Evolutionary conservation across 2,888 invertebrate species (phyloP), one percentile per base, ranked within the genome.

Genomic region (Melieria crassipennis): DNA sequence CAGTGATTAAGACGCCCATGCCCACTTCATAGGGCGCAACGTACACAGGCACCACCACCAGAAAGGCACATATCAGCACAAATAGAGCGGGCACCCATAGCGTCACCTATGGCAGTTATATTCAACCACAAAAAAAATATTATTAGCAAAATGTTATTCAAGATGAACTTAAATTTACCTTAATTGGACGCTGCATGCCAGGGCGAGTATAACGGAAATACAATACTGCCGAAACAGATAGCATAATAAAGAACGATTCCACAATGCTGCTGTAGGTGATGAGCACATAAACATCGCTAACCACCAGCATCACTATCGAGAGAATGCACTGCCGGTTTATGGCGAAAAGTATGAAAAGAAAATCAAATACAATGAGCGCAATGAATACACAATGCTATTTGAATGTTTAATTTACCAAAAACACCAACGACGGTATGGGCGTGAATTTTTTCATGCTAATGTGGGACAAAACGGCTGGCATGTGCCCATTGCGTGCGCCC

Each of bases 241-340:
- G 85, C 84, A 94, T 94, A 63, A 96, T 95, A 87, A 97, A 97
- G 85, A 95, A 92, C 43, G 96, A 94, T 87, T 97, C 97, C 58
- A 97, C 96, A 80, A 97, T 95, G 70, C 94, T 95, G 81, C 95
- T 93, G 85, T 97, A 97, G 4, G 96, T 96, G 79, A 97, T 97
- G 67, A 97, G 89, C 45, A 93, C 91, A 80, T 94, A 93, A 66
- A 97, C 91, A 87, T 97, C 93, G 82, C 92, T 92, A 5, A 94
- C 93, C 72, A 92, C 91, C 79, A 97, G 87, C 94, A 96, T 96
- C 68, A 94, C 84, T 73, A 97, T 87, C 0, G 96, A 96, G 73
- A 97, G 88, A 75, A 92, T 83, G 87, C 94, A 94, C 96, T 96
- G 87, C 0, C 55, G 63, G 48, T 63, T 66, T 46, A 75, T 60